phyloP scores from a whole-genome alignment of 1,140 invertebrate genomes.

The Pogonomyrmex californicus region DNA sequence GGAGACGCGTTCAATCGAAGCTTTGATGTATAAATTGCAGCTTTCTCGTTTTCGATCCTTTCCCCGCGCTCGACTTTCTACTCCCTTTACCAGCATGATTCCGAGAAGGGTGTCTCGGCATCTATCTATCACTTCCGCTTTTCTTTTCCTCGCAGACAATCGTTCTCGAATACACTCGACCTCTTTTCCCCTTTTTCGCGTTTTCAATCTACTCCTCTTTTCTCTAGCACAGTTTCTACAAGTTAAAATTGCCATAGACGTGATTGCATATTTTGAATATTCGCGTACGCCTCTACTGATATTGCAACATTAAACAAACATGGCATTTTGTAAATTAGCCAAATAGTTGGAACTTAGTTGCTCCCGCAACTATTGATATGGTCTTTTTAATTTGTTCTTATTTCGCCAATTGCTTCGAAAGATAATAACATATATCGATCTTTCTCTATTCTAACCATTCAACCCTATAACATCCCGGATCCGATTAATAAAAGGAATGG shows the following conservation, averaged over 20 bases:
- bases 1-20: conserved; percentile 78
- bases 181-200: conserved; percentile 41
- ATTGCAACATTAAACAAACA: not conserved
- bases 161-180: conserved; percentile 65
- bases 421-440: conserved; percentile 49
- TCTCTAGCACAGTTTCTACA: not conserved
- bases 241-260: not conserved
- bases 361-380: not conserved
- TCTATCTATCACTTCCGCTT: conserved; percentile 75
- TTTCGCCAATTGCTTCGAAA: conserved; percentile 38
- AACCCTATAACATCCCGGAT: conserved; percentile 70
- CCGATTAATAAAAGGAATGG: conserved; percentile 86
- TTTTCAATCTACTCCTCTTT: conserved; percentile 23
- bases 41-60: conserved; percentile 77
- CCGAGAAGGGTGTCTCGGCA: conserved; percentile 71
- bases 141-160: conserved; percentile 75
- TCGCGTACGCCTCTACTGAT: not conserved
- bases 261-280: conserved; percentile 15
- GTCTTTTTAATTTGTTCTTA: conserved; percentile 36
- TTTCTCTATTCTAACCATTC: conserved; percentile 62
- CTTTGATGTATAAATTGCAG: conserved; percentile 80
- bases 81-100: conserved; percentile 75
- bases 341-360: not conserved
- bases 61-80: conserved; percentile 68
- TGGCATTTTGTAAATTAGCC: not conserved